Conservation (phyloP, 2,888 invertebrate genomes). For the Cephonodes hylas region DNA sequence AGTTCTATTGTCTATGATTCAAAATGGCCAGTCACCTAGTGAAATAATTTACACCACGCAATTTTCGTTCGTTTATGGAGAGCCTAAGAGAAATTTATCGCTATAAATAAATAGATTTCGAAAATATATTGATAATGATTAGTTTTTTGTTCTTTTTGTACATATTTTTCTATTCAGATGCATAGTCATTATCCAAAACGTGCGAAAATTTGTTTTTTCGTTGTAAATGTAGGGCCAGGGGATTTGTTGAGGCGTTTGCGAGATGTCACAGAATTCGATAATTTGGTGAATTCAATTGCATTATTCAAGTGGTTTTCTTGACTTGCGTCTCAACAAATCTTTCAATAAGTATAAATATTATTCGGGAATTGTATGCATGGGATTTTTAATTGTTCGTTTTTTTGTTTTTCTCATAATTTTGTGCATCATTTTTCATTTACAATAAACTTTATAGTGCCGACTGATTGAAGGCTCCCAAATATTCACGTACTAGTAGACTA, state of each 20-base stretch:
- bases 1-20: constrained; percentile 38
- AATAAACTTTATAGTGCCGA: neutral
- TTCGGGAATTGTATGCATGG: constrained; percentile 44
- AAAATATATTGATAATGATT: constrained; percentile 38
- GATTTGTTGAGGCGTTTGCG: constrained; percentile 3
- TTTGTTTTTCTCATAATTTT: constrained; percentile 32
- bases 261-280: neutral
- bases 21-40: constrained; percentile 32
- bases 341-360: constrained; percentile 27
- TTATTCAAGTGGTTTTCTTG: neutral
- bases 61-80: constrained; percentile 31
- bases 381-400: constrained; percentile 36
- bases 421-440: constrained; percentile 33
- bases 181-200: constrained; percentile 59
- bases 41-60: constrained; percentile 10
- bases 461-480: neutral
- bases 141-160: constrained; percentile 47
- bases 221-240: constrained; percentile 17
- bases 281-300: neutral
- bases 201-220: constrained; percentile 33
- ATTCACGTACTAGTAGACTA: neutral
- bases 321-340: neutral
- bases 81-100: constrained; percentile 37
- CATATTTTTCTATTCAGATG: constrained; percentile 53
- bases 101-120: constrained; percentile 36